phyloP scores from a whole-genome alignment of 2,797 vertebrate genomes.

The Gymnothorax reevesii region DNA sequence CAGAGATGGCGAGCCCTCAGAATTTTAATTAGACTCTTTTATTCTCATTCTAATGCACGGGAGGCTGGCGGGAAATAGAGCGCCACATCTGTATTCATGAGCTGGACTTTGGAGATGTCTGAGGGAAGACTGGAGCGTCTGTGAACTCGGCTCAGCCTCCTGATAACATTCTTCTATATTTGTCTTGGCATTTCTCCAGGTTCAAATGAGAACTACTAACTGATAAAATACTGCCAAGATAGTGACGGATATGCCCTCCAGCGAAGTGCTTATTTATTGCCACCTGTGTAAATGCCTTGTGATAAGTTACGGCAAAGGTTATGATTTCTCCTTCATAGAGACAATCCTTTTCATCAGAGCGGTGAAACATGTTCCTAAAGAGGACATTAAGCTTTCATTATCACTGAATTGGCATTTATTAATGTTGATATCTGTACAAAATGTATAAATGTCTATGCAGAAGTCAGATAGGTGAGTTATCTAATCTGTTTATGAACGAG shows the following conservation, averaged over 20 bases:
- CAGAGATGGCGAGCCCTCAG: background rate
- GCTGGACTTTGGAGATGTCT: background rate
- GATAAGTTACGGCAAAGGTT: background rate
- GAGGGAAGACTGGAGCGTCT: background rate
- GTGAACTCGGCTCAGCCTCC: background rate
- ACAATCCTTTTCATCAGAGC: background rate
- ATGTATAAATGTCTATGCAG: background rate
- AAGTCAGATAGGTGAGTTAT: background rate
- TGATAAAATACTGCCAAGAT: background rate
- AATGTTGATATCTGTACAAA: background rate
- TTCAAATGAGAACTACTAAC: background rate
- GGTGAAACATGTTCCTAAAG: background rate
- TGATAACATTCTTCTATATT: constrained; percentile 8
- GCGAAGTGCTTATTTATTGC: background rate
- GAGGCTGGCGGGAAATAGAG: background rate
- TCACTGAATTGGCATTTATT: background rate
- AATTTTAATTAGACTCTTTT: background rate
- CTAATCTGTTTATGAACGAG: no score
- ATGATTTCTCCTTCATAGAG: background rate
- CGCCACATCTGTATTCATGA: constrained; percentile 15
- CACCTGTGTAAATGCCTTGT: background rate
- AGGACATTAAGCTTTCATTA: background rate
- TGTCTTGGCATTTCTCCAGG: background rate
- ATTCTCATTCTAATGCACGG: background rate
- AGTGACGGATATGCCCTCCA: background rate